Evolutionary conservation across 2,113 vertebrate genomes (phyloP), one percentile per base, ranked within the genome.

Genomic region (Macquaria australasica): DNA sequence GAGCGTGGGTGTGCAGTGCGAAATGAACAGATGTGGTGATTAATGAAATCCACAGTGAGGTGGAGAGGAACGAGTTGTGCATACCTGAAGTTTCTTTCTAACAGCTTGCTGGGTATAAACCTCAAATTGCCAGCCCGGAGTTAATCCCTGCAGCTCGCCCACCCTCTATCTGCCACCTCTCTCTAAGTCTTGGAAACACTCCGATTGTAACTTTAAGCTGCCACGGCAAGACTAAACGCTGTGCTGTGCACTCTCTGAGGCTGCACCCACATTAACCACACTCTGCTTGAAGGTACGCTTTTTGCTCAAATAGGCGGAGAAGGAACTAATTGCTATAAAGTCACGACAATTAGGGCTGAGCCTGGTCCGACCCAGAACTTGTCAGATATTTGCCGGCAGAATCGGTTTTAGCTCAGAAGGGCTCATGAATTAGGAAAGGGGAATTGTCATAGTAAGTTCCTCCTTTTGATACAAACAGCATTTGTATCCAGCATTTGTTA

Each of bases 311-410:
- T 51, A 77, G 71, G 77, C 75, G 15, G 62, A 85, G 69, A 82
- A 68, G n/a, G 76, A 88, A 71, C 79, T 90, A 85, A 93, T 82
- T 87, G 73, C 55, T 77, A 28, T 80, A 82, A 85, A 88, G 79
- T 87, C 39, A 21, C 12, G n/a, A 67, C 79, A 83, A 86, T 87
- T 88, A 82, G 43, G 15, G 20, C 72, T 43, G 86, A 87, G 66
- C 62, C 21, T 21, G 25, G 55, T 73, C 53, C 63, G 41, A 80
- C 82, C 75, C 48, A 62, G 74, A 81, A 74, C 59, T 70, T 58
- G 48, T 81, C 76, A 79, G 77, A 75, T 85, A 60, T 85, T 63
- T 83, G 16, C 51, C 5, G 31, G 12, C 20, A 71, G 41, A 83
- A 77, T 51, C 9, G 8, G 15, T 69, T 68, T 15, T 10, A 45